Evolutionary conservation across 2,888 invertebrate species (phyloP).

Genomic region (Drosophila paranaensis): DNA sequence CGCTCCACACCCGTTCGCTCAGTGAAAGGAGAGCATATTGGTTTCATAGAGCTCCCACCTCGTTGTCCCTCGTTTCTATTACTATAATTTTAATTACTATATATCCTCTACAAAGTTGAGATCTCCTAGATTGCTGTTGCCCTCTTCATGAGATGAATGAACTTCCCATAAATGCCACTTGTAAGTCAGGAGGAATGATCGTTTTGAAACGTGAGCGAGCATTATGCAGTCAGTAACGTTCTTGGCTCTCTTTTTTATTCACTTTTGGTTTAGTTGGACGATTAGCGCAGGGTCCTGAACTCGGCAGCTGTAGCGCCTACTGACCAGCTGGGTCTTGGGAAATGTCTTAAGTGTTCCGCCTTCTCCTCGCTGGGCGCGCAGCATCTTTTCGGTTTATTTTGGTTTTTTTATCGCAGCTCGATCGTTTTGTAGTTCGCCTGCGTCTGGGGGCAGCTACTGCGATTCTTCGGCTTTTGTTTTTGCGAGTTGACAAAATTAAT

Average conservation of each 20-base stretch:
- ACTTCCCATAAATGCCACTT: too few species aligned
- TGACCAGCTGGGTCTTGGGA: slow-evolving; percentile 34
- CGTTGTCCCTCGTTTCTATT: too few species aligned
- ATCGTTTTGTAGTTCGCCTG: slow-evolving; percentile 75
- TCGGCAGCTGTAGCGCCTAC: slow-evolving; percentile 18
- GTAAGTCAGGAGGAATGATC: too few species aligned
- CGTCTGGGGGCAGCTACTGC: slow-evolving; percentile 72
- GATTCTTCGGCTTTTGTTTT: slow-evolving; percentile 55
- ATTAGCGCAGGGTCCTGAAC: slow-evolving; percentile 60
- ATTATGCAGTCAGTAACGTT: neutral
- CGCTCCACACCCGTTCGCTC: neutral
- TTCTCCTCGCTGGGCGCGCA: neutral
- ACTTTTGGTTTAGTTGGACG: slow-evolving; percentile 34
- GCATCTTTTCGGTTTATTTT: slow-evolving; percentile 20
- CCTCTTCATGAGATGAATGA: neutral
- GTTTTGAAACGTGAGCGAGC: neutral
- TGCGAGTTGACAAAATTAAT: slow-evolving; percentile 77
- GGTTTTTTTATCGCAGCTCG: slow-evolving; percentile 61
- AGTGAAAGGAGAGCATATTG: neutral
- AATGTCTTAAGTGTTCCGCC: slow-evolving; percentile 8
- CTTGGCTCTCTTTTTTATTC: slow-evolving; percentile 1
- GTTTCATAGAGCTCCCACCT: neutral
- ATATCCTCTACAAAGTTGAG: neutral
- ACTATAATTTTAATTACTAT: too few species aligned
- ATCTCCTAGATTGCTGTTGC: neutral